Evolutionary conservation across 2,888 invertebrate genomes (phyloP), one percentile per base, ranked within the genome.

Genomic region (Orthonychiurus folsomi): DNA sequence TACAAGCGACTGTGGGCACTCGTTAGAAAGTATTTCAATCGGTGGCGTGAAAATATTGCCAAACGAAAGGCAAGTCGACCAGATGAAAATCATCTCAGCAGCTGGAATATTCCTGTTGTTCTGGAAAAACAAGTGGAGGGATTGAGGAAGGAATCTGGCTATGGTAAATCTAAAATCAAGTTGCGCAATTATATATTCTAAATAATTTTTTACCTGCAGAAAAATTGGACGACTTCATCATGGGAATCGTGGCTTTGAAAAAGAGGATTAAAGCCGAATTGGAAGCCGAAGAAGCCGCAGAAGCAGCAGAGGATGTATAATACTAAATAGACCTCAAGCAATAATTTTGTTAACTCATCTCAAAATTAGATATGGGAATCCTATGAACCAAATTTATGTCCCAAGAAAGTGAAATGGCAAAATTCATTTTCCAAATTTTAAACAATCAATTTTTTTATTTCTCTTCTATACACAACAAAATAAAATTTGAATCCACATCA

Each of bases 161-260:
- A 63, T 50, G 63, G 63, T 63, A 56, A 37, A 20, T 50, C 21
- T 21, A 23, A 3, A n/a, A 24, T 18, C 18, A 37, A 12, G 20
- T 18, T 53, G 9, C 18, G 20, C 12, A 55, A 28, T 57, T 57
- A 37, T 37, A 5, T 37, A 37, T 9, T 37, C 5, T 15, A 20
- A 55, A 20, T 24, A 3, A 27, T 52, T 21, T 26, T 50, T 2
- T 37, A 21, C 27, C n/a, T 5, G 24, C 55, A 55, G 63, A 63
- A 50, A 63, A 63, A 63, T 50, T 63, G 23, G 63, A 63, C 26
- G 63, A 63, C 55, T 63, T 63, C 48, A 63, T 63, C n/a, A 27
- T 63, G 61, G 60, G 57, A 21, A 63, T 63, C 20, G 60, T 63
- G 27, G 60, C 52, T 27, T 54, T 63, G 20, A 63, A 63, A 26